Base-by-base conservation (phyloP, 64 coral and sea anemone genomes). In the Catalaphyllia jardinei region DNA sequence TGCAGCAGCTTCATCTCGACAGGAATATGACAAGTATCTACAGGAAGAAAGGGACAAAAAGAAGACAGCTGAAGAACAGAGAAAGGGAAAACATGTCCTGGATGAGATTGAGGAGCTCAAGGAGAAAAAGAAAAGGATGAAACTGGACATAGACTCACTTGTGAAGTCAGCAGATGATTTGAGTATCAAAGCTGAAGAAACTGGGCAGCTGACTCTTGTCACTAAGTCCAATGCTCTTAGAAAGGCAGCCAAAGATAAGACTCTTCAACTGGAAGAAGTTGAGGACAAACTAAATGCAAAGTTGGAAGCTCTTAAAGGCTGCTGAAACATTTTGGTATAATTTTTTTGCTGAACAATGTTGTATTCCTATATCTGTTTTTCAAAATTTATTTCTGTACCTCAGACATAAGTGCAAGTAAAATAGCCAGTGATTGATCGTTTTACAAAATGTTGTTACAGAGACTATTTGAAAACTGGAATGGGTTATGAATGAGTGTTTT, bases 111-210 rank as follows among this genome's bases (percentile, higher is more conserved):
- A 55, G 42, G 76, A 54, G 4, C 76, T 91, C 10, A 67, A 91
- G 14, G 27, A 46, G 29, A 85, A 79, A 62, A 79, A 80, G 52
- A 87, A 80, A 60, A 60, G 62, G 38, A 71, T 87, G 8, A 72
- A 67, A 65, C 15, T 46, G 11, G 75, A 92, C 16, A 87, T 92
- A 60, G 61, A 79, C 42, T 24, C 83, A 30, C 63, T 87, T 20
- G 4, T 69, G 12, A 64, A 55, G 72, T 60, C 76, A 72, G 90
- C 90, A 76, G 90, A 92, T 42, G 33, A 75, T 42, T 75, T 75
- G 4, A 14, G 0, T 75, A 14, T 17, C 15, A 42, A 75, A 14
- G 73, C 73, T 75, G 73, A 75, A 42, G 29, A 39, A 42, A 42
- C 73, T 15, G 35, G 73, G 18, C 8, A 75, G 12, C 2, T 75